Percentiles rank a stretch among this genome's conserved stretches.
These are phyloP conservation scores for Yoshiicerus persimilis DNA, from an alignment of 1,140 invertebrate species.

Conservation along the genomic window DNA sequence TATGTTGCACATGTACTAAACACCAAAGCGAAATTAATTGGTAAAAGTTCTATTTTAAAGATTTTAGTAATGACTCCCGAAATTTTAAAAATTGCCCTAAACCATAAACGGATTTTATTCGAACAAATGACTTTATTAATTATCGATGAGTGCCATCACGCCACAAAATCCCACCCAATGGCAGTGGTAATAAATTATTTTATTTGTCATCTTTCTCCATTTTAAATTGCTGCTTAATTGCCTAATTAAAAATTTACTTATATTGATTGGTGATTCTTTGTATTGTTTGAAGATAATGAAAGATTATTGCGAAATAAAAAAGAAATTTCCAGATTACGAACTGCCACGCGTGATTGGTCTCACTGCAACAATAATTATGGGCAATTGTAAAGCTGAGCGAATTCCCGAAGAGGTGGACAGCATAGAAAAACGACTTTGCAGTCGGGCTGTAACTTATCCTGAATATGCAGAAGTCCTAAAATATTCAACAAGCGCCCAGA, in stretches of 20 bases:
- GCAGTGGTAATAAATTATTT: background rate
- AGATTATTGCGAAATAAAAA: background rate
- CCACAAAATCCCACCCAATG: background rate
- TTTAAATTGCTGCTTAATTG: background rate
- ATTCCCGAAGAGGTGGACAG: background rate
- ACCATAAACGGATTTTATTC: background rate
- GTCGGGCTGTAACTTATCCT: background rate
- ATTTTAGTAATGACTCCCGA: background rate
- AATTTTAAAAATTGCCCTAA: background rate
- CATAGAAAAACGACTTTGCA: background rate
- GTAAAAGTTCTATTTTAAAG: background rate
- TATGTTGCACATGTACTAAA: background rate
- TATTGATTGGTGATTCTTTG: background rate
- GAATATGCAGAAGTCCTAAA: background rate
- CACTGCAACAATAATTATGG: background rate
- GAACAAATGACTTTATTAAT: background rate
- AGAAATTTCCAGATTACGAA: background rate
- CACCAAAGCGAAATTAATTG: background rate
- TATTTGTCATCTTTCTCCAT: background rate
- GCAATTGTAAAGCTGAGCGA: background rate
- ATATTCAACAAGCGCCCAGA: background rate
- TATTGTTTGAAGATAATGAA: background rate
- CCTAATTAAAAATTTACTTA: background rate
- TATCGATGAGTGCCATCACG: background rate
- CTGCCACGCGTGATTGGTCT: background rate